A percentile compares a stretch with the other conserved stretches of the same genome.
phyloP scores from a whole-genome alignment of 2,888 invertebrate genomes.

The Notodonta ziczac region DNA sequence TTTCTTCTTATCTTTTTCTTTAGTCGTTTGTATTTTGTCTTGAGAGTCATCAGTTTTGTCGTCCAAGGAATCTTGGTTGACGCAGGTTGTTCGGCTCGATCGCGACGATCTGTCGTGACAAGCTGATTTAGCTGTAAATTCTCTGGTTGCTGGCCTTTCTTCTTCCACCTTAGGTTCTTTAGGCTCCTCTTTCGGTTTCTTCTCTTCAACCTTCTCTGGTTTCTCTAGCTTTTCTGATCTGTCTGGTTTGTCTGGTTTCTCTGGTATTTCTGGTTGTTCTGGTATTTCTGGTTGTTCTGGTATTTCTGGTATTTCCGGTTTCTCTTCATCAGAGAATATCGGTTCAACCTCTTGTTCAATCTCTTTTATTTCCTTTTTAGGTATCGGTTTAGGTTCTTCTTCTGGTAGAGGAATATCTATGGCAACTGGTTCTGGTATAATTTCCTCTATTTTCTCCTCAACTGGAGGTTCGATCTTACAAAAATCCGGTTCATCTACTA shows the following conservation, averaged over 20 bases:
- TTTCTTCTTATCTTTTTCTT: constrained; percentile 81
- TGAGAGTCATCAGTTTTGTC: constrained; percentile 82
- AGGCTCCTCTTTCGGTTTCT: constrained; percentile 32
- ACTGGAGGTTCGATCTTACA: constrained; percentile 52
- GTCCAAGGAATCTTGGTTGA: constrained; percentile 75
- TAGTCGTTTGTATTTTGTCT: constrained; percentile 65
- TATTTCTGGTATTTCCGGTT: constrained; percentile 16
- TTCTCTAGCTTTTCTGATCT: constrained; percentile 37
- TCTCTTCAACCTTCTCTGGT: constrained; percentile 37
- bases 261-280: constrained; percentile 34
- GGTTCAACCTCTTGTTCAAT: constrained; percentile 52
- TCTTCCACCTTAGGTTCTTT: constrained; percentile 55
- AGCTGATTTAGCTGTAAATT: constrained; percentile 70
- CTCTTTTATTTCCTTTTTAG: constrained; percentile 31
- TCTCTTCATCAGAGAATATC: constrained; percentile 53
- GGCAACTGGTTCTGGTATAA: constrained; percentile 31
- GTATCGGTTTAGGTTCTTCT: constrained; percentile 15
- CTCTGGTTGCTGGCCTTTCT: constrained; percentile 63
- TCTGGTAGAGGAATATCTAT: neutral
- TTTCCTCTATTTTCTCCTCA: constrained; percentile 49
- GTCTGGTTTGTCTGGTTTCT: constrained; percentile 40
- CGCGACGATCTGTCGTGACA: constrained; percentile 76
- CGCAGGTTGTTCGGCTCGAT: constrained; percentile 66
- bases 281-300: constrained; percentile 17
- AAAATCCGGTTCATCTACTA: constrained; percentile 69